These are phyloP conservation scores for Menidia menidia DNA, from an alignment of 2,797 vertebrate genomes.

Conservation along the genomic window DNA sequence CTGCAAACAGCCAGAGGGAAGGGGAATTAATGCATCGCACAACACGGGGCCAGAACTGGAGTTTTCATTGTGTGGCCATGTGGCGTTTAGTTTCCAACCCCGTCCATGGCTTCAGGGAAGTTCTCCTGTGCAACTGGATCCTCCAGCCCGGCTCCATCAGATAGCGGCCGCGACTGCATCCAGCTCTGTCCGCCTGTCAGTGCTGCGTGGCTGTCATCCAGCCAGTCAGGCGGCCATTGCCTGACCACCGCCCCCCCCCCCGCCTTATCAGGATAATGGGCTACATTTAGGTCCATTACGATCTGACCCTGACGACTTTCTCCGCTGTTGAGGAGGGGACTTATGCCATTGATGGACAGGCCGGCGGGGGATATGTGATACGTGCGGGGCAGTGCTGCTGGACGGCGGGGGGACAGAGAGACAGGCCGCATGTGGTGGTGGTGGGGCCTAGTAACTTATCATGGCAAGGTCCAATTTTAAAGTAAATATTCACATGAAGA, in stretches of 20 bases:
- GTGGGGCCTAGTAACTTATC: conserved; percentile 17
- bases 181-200: conserved; percentile 75
- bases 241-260: conserved; percentile 55
- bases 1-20: conserved; percentile 23
- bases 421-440: conserved; percentile 27
- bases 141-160: conserved; percentile 77
- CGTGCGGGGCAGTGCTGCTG: conserved; percentile 25
- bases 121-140: conserved; percentile 73
- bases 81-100: conserved; percentile 74
- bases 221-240: conserved; percentile 74
- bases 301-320: conserved; percentile 80
- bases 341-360: conserved; percentile 79
- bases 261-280: conserved; percentile 83
- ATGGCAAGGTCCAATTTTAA: background rate
- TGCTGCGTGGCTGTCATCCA: conserved; percentile 73
- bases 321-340: conserved; percentile 74
- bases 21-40: conserved; percentile 48
- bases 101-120: conserved; percentile 63
- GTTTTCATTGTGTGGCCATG: conserved; percentile 74
- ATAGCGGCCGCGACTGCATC: conserved; percentile 66
- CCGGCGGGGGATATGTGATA: conserved; percentile 70
- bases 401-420: conserved; percentile 33
- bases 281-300: conserved; percentile 81
- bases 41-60: conserved; percentile 57
- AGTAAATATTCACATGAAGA: no score